These are phyloP conservation scores for Pyrocephalus nanus DNA, from an alignment of 2,797 vertebrate genomes.

Conservation along the genomic window DNA sequence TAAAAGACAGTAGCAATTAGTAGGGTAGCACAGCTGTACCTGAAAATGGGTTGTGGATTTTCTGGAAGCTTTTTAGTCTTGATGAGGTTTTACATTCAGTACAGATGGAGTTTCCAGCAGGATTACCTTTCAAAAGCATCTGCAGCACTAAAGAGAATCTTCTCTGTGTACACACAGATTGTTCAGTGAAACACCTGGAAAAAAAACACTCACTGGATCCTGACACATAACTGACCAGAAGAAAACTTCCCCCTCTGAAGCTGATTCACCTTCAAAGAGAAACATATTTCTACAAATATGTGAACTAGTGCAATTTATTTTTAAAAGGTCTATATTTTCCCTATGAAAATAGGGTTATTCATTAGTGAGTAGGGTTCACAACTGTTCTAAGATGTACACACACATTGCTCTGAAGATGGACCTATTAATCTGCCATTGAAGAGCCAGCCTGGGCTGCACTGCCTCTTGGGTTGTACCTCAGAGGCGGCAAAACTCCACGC, in stretches of 20 bases:
- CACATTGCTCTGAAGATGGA: neutral
- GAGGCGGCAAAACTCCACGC: neutral
- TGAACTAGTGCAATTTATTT: neutral
- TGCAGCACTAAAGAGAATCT: neutral
- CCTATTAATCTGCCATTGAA: neutral
- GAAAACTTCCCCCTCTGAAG: neutral
- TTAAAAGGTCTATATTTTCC: neutral
- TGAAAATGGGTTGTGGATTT: neutral
- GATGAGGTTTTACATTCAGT: neutral
- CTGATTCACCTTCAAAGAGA: neutral
- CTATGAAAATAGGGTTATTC: neutral
- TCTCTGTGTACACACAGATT: neutral
- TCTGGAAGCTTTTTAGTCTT: neutral
- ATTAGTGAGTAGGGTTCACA: neutral
- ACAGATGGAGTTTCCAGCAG: neutral
- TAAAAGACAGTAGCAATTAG: neutral
- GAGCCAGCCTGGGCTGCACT: neutral
- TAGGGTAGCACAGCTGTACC: neutral
- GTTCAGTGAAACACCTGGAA: neutral
- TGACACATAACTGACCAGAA: neutral
- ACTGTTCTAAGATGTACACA: neutral
- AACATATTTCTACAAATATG: neutral
- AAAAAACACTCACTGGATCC: neutral
- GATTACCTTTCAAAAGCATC: neutral
- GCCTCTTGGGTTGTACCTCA: neutral